These are phyloP conservation scores for Tapera naevia DNA, from an alignment of 2,797 vertebrate species.

Conservation along the genomic window DNA sequence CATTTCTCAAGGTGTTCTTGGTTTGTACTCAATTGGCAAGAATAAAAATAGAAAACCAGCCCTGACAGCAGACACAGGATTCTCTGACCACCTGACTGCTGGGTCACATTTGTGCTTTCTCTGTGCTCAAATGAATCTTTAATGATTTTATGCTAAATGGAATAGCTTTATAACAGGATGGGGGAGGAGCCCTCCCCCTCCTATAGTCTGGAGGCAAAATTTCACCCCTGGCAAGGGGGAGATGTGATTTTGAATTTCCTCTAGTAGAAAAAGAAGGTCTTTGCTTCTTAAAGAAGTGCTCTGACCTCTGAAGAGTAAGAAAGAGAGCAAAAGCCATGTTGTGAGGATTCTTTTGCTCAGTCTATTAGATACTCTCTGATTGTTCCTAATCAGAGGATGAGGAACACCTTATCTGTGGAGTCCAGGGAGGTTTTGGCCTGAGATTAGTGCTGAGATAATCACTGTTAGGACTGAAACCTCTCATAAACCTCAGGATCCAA, in stretches of 20 bases:
- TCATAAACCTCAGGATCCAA: neutral
- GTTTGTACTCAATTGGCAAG: neutral
- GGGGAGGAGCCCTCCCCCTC: neutral
- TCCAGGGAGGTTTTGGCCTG: slow-evolving; percentile 32
- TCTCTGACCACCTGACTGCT: neutral
- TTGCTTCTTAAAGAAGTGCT: neutral
- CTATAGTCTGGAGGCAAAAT: neutral
- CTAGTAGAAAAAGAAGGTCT: neutral
- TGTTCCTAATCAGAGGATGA: neutral
- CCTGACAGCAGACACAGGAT: neutral
- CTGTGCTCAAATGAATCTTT: neutral
- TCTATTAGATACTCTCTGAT: neutral
- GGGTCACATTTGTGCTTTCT: neutral
- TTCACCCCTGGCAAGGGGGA: neutral
- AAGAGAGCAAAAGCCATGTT: neutral
- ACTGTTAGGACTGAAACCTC: neutral
- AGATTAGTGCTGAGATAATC: slow-evolving; percentile 57
- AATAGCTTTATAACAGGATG: neutral
- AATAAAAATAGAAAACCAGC: neutral
- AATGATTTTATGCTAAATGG: neutral
- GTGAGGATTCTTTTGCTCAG: neutral
- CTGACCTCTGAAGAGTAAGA: neutral
- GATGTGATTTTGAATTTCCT: neutral
- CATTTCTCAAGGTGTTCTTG: slow-evolving; percentile 36
- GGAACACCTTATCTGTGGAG: neutral